phyloP scores from a whole-genome alignment of 1,140 invertebrate genomes.

The Calephelis virginiensis region DNA sequence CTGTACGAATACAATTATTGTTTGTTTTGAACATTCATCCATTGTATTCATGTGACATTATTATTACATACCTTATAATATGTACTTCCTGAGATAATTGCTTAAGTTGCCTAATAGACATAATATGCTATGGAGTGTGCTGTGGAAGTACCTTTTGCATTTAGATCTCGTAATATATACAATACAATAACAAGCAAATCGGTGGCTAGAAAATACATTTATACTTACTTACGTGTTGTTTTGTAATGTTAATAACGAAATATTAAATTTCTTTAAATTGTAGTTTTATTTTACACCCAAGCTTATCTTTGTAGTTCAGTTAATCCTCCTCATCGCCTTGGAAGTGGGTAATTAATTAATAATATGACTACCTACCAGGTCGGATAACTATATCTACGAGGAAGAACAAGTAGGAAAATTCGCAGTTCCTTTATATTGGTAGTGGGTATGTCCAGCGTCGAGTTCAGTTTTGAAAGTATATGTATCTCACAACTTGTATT shows the following conservation, averaged over 20 bases:
- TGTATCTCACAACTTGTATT: too few relatives aligned
- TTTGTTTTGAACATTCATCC: too few relatives aligned
- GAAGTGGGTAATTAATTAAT: too few relatives aligned
- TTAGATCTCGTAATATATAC: constrained; percentile 13
- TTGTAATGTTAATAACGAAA: constrained; percentile 73
- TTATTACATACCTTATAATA: background rate
- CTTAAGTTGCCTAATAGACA: background rate
- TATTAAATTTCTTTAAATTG: constrained; percentile 68
- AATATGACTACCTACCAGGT: too few relatives aligned
- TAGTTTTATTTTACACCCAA: constrained; percentile 55
- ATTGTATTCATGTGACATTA: background rate
- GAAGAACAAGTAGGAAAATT: too few relatives aligned
- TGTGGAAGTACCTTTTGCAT: background rate
- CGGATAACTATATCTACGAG: too few relatives aligned
- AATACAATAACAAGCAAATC: constrained; percentile 26
- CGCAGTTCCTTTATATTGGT: too few relatives aligned
- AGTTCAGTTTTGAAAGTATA: too few relatives aligned
- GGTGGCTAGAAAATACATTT: constrained; percentile 75
- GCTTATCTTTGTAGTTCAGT: too few relatives aligned
- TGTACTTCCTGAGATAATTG: background rate
- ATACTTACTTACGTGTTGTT: constrained; percentile 63
- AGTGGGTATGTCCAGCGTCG: too few relatives aligned
- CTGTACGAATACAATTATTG: too few relatives aligned
- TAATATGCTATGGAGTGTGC: background rate
- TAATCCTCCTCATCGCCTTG: too few relatives aligned